Evolutionary conservation across 1,140 invertebrate species (phyloP).

Genomic region (Lepidotrigona ventralis): DNA sequence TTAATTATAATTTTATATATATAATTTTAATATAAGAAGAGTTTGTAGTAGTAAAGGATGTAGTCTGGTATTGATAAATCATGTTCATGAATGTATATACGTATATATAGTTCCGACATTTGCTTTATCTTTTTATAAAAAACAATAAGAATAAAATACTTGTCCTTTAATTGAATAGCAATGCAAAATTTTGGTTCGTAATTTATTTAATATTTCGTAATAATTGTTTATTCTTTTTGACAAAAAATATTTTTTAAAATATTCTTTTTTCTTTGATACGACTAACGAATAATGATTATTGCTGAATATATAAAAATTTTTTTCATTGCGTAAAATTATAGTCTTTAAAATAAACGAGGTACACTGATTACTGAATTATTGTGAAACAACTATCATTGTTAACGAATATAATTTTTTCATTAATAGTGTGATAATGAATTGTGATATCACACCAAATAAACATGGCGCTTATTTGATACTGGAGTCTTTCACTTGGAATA

Average conservation of each 20-base stretch:
- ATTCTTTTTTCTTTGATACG: not conserved
- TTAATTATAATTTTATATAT: not conserved
- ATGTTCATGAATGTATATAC: not conserved
- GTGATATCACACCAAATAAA: conserved; percentile 68
- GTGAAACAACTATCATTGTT: conserved; percentile 66
- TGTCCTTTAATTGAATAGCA: not conserved
- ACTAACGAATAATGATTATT: not conserved
- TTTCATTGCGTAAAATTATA: conserved; percentile 1
- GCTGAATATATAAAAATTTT: not conserved
- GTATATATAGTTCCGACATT: not conserved
- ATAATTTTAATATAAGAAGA: not conserved
- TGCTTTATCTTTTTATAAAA: conserved; percentile 1
- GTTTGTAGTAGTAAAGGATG: not conserved
- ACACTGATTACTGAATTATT: conserved; percentile 39
- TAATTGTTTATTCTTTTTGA: not conserved
- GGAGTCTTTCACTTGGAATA: conserved; percentile 46
- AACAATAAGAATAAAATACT: not conserved
- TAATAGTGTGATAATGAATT: conserved; percentile 74
- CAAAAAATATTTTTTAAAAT: not conserved
- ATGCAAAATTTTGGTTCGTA: too few species aligned
- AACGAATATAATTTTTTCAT: conserved; percentile 64
- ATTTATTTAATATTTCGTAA: not conserved
- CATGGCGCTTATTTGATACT: conserved; percentile 71
- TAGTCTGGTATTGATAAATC: not conserved
- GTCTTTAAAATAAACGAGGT: conserved; percentile 13